Evolutionary conservation across 2,797 vertebrate genomes (phyloP).

Genomic region (Hozukius guyotensis): DNA sequence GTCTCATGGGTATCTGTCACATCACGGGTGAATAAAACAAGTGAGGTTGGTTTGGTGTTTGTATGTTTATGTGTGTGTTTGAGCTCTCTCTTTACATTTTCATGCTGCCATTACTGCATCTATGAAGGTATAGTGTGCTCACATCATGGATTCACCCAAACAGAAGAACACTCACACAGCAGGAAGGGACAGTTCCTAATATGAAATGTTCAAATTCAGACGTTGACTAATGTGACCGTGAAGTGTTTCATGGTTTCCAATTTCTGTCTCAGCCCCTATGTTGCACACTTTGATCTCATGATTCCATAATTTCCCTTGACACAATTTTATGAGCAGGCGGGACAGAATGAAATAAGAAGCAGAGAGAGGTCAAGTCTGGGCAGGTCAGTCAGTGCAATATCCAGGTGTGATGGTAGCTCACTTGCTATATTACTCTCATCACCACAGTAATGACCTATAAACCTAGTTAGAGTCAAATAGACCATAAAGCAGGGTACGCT

Average conservation of each 20-base stretch:
- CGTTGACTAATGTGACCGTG: conserved; percentile 38
- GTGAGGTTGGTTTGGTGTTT: background rate
- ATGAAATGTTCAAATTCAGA: conserved; percentile 45
- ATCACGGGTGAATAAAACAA: conserved; percentile 39
- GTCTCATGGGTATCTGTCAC: conserved; percentile 12
- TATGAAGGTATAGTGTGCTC: background rate
- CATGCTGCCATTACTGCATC: background rate
- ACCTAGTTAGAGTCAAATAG: background rate
- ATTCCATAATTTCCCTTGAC: conserved; percentile 69
- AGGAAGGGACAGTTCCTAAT: background rate
- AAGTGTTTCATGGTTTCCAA: conserved; percentile 46
- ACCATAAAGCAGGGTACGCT: no score
- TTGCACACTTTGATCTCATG: conserved; percentile 49
- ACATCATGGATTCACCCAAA: background rate
- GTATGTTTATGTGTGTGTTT: background rate
- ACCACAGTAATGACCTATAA: conserved; percentile 20
- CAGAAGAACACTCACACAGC: background rate
- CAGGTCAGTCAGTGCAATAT: conserved; percentile 5
- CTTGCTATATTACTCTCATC: conserved; percentile 19
- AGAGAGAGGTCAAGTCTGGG: conserved; percentile 21
- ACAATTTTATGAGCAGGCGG: conserved; percentile 55
- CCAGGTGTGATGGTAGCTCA: conserved; percentile 14
- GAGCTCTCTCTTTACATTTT: background rate
- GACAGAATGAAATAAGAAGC: conserved; percentile 50
- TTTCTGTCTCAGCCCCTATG: conserved; percentile 54